Base-by-base conservation (phyloP, 35 echinoderm and acorn worm species). In the Ophiothrix spiculata region DNA sequence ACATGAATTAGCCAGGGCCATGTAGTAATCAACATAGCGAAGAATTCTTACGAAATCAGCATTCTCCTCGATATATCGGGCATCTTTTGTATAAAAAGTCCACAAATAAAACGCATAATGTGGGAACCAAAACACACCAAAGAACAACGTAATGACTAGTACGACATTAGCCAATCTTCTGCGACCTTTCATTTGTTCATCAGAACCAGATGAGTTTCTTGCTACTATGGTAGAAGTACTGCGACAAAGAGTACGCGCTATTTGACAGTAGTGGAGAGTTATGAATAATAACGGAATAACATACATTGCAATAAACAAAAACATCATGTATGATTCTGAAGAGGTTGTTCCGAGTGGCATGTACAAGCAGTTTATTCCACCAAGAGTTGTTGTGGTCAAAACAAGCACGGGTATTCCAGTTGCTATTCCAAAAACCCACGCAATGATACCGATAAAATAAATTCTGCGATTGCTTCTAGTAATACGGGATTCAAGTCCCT, bases 61-160 rank as follows among this genome's bases (percentile, higher is more conserved):
- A 31, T 40, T 77, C 0, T 81, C 69, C 37, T 79, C 77, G 29
- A 69, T 69, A n/a, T 69, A 69, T 2, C 87, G 89, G 11, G 69
- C 88, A n/a, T 69, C 16, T 69, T 69, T 69, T 15, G 60, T 69
- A 28, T 69, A 69, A 10, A 69, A 10, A 25, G 1, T 15, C 81
- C 89, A 95, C 31, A 95, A 36, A 38, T 83, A 75, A 78, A 40
- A 84, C 3, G 85, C 56, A 64, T 89, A 93, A 77, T 85, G 89
- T 13, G 91, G 91, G 15, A 93, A 56, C 91, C 91, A 93, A 31
- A 93, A 86, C 0, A 88, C 81, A n/a, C 89, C 93, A 64, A 95
- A 95, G 82, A 91, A 95, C 15, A 95, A 35, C 0, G 88, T 90
- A 12, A 95, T 79, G 25, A 91, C 60, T 32, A 95, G 75, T 8